Percentiles rank a stretch among this genome's conserved stretches.
Conservation (phyloP, 2,113 vertebrate genomes). For the Cyphomyrus plagiostoma region DNA sequence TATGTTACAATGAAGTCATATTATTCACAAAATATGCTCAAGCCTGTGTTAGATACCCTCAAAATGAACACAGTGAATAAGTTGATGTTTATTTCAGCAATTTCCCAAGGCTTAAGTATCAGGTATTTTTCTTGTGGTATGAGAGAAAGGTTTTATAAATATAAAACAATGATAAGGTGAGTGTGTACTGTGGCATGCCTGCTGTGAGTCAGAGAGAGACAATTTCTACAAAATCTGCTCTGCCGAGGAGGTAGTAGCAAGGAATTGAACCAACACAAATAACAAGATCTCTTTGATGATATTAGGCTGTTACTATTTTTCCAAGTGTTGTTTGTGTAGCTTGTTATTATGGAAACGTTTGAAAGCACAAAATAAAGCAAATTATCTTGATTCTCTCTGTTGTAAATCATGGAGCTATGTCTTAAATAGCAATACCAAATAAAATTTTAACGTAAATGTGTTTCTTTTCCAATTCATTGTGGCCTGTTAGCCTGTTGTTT, state of each 20-base stretch:
- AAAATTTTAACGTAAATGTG: neutral
- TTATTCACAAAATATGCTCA: neutral
- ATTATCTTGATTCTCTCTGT: neutral
- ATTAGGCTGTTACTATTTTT: neutral
- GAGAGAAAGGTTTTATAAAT: neutral
- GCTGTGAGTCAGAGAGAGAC: neutral
- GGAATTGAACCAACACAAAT: neutral
- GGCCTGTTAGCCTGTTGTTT: neutral
- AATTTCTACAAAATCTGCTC: neutral
- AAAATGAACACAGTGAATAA: neutral
- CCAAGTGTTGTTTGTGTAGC: neutral
- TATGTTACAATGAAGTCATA: neutral
- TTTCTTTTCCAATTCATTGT: neutral
- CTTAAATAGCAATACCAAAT: neutral
- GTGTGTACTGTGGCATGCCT: neutral
- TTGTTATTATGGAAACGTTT: neutral
- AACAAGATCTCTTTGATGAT: neutral
- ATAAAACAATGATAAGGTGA: neutral
- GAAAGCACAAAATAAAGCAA: neutral
- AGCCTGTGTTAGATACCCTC: neutral
- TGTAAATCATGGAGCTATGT: neutral
- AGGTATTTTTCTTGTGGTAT: neutral
- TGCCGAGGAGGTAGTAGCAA: neutral
- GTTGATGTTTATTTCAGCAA: neutral
- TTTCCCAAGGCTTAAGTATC: neutral